These are phyloP conservation scores for Burhinus oedicnemus DNA, from an alignment of 2,113 vertebrate genomes.

Conservation along the genomic window DNA sequence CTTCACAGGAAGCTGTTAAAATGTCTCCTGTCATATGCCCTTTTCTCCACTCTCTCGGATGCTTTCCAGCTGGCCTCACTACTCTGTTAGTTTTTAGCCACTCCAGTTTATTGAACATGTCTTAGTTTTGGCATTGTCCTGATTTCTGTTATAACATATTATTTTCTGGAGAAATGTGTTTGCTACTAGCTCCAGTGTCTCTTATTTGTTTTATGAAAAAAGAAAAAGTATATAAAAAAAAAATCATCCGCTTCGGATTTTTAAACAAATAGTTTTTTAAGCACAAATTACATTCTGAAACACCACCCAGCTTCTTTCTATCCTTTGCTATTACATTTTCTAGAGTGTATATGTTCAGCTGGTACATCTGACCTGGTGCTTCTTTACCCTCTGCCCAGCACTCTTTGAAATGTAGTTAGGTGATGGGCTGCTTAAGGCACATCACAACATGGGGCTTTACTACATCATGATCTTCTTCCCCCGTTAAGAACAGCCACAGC, in stretches of 20 bases:
- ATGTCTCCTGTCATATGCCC: neutral
- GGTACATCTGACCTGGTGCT: neutral
- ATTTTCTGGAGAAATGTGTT: neutral
- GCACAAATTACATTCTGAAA: neutral
- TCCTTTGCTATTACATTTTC: neutral
- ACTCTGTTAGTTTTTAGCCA: conserved; percentile 12
- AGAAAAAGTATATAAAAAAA: neutral
- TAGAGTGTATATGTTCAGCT: neutral
- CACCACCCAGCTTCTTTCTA: neutral
- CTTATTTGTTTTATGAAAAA: neutral
- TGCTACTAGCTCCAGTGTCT: neutral
- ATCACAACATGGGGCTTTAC: neutral
- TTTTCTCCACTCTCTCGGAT: neutral
- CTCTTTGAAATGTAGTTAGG: neutral
- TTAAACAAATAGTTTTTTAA: neutral
- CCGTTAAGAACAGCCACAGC: neutral
- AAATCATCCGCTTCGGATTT: neutral
- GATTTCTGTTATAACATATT: neutral
- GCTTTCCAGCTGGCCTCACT: neutral
- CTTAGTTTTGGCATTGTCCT: neutral
- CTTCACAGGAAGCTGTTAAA: conserved; percentile 16
- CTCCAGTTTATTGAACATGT: neutral
- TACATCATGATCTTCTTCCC: neutral
- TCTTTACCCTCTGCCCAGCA: neutral
- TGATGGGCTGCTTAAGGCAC: neutral